Evolutionary conservation across 2,797 vertebrate genomes (phyloP), one percentile per base, ranked within the genome.

Genomic region (Cryptoblepharus egeriae): DNA sequence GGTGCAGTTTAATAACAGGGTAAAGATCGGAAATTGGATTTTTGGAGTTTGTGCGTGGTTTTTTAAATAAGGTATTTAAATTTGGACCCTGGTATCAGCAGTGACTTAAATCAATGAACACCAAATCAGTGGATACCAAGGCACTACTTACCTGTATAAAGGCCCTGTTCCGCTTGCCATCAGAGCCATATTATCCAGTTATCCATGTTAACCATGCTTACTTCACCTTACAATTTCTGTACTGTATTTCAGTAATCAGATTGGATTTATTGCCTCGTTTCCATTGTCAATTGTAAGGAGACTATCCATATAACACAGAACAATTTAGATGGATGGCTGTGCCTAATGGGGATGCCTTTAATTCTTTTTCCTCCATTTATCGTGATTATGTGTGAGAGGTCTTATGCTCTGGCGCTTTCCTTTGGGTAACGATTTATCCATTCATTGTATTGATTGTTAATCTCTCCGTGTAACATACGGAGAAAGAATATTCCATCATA

Each of bases 171-270:
- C 39, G 9, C 39, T 42, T 42, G 39, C 39, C 39, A 4, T 42
- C 39, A 42, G 39, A 42, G 39, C 39, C 39, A 42, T 42, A 4
- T 42, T 9, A 42, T 9, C 9, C 49, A 70, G 32, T n/a, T 58
- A 57, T 73, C 37, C 63, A 49, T 49, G 52, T 37, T 60, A 67
- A 77, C 67, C 42, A 8, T 11, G n/a, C 61, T 26, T 60, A 45
- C 61, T 16, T 75, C 4, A 75, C 64, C 70, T 7, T 71, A 30
- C 57, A 52, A 71, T 63, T n/a, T n/a, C 74, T 77, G 8, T 77
- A 72, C 37, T 65, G 77, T 60, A 72, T 67, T 39, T 72, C 37
- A 77, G 37, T 58, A 65, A 81, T 85, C 74, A 81, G 68, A 77
- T 72, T 55, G 35, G 64, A 79, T 83, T 83, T 58, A 71, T 75